These are phyloP conservation scores for Hypsibius dujardini DNA, from an alignment of 1,140 invertebrate genomes.

Conservation along the genomic window DNA sequence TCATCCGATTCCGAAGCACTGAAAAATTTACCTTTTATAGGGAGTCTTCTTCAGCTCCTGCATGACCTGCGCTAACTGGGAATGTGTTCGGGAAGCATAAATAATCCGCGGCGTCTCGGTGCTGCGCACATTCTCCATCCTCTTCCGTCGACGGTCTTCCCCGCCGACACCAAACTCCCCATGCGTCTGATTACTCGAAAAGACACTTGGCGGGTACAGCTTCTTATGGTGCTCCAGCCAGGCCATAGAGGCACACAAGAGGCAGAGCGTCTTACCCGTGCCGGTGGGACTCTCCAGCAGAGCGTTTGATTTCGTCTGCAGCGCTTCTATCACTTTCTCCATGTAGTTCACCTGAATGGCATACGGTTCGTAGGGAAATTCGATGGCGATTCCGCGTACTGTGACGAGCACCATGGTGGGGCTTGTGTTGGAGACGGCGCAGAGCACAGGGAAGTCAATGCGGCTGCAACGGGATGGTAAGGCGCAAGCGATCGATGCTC, in stretches of 20 bases:
- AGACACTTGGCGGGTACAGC: neutral
- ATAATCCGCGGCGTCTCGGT: slow-evolving; percentile 38
- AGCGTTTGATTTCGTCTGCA: slow-evolving; percentile 66
- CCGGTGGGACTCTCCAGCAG: slow-evolving; percentile 88
- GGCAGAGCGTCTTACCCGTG: slow-evolving; percentile 85
- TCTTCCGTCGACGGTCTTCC: neutral
- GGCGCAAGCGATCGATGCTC: no score
- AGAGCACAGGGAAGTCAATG: no score
- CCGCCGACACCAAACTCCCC: neutral
- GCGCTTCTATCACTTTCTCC: slow-evolving; percentile 70
- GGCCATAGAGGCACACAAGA: slow-evolving; percentile 74
- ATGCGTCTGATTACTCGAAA: neutral
- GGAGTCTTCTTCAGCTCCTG: slow-evolving; percentile 38
- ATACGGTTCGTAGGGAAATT: slow-evolving; percentile 89
- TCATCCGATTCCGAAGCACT: no score
- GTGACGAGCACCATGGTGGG: no score
- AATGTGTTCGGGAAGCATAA: slow-evolving; percentile 59
- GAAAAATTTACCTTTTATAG: slow-evolving; percentile 32
- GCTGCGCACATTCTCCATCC: slow-evolving; percentile 9
- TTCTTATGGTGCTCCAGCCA: slow-evolving; percentile 52
- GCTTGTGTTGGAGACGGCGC: no score
- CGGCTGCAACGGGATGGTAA: no score
- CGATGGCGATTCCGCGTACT: slow-evolving; percentile 52
- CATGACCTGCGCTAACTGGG: slow-evolving; percentile 37
- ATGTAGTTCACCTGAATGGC: slow-evolving; percentile 76